Conservation (phyloP, 1,140 invertebrate species). For the Drosophila elegans region DNA sequence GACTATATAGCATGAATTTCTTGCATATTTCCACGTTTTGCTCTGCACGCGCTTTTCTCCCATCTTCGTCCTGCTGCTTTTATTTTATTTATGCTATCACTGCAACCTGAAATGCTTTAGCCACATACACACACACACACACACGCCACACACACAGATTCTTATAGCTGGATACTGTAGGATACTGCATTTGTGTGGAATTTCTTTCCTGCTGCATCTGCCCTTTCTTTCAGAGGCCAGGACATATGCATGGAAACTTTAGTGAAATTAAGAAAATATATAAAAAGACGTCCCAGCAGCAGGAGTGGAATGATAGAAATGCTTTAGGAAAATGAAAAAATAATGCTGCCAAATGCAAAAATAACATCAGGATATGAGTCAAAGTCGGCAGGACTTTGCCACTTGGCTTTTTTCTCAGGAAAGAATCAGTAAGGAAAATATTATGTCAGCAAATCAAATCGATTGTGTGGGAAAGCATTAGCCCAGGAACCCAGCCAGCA, state of each 20-base stretch:
- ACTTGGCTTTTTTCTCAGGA: constrained; percentile 15
- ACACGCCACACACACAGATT: background rate
- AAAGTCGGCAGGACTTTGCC: constrained; percentile 10
- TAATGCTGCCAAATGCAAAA: constrained; percentile 66
- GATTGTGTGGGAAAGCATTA: constrained; percentile 65
- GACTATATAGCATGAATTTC: constrained; percentile 31
- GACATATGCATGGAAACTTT: constrained; percentile 50
- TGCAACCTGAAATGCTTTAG: constrained; percentile 69
- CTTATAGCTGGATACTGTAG: constrained; percentile 8
- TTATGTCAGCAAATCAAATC: constrained; percentile 41
- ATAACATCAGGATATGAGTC: constrained; percentile 48
- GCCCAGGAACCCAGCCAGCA: constrained; percentile 10
- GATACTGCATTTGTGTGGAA: constrained; percentile 39
- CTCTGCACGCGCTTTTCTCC: constrained; percentile 51
- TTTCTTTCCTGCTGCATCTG: constrained; percentile 57
- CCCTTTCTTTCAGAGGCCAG: constrained; percentile 42
- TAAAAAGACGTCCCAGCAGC: constrained; percentile 41
- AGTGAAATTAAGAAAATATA: constrained; percentile 74
- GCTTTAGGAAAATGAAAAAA: constrained; percentile 67
- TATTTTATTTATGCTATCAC: constrained; percentile 71
- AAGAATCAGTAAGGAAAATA: constrained; percentile 33
- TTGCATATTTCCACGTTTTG: constrained; percentile 73
- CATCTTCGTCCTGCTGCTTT: constrained; percentile 25
- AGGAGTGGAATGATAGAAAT: constrained; percentile 16
- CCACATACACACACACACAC: constrained; percentile 26